Conservation (phyloP, 2,113 vertebrate species). For the Benitochromis conjunctus region DNA sequence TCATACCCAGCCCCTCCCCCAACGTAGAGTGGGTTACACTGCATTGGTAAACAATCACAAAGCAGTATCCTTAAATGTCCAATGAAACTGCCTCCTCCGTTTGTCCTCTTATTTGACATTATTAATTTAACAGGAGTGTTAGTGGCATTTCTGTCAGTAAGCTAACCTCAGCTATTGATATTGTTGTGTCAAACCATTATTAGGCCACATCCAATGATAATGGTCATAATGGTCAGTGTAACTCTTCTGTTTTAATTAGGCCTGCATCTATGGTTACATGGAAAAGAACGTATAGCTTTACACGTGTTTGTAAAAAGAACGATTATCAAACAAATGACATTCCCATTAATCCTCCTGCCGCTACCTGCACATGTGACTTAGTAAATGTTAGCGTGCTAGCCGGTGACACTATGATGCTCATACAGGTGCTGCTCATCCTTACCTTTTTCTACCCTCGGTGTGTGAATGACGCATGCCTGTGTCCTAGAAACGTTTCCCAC, state of each 20-base stretch:
- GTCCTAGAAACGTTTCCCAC: not conserved
- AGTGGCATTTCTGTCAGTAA: not conserved
- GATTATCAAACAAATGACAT: not conserved
- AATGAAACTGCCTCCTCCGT: not conserved
- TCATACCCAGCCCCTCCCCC: not conserved
- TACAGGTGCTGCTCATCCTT: not conserved
- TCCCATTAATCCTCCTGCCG: not conserved
- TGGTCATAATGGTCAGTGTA: not conserved
- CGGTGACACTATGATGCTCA: not conserved
- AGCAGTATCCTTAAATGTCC: not conserved
- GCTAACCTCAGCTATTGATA: not conserved
- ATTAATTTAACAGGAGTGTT: not conserved
- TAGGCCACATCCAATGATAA: not conserved
- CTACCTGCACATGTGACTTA: not conserved
- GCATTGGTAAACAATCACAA: not conserved
- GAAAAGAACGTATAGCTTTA: not conserved
- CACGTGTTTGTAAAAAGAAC: not conserved
- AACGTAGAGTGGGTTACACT: not conserved
- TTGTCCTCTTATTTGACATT: not conserved
- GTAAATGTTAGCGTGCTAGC: not conserved
- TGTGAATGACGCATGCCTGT: slow-evolving; percentile 11
- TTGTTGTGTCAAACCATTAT: no score
- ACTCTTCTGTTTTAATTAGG: not conserved
- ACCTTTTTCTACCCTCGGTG: no score
- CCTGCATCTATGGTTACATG: not conserved